Evolutionary conservation across 2,113 vertebrate genomes (phyloP), one percentile per base, ranked within the genome.

Genomic region (Mirounga angustirostris): DNA sequence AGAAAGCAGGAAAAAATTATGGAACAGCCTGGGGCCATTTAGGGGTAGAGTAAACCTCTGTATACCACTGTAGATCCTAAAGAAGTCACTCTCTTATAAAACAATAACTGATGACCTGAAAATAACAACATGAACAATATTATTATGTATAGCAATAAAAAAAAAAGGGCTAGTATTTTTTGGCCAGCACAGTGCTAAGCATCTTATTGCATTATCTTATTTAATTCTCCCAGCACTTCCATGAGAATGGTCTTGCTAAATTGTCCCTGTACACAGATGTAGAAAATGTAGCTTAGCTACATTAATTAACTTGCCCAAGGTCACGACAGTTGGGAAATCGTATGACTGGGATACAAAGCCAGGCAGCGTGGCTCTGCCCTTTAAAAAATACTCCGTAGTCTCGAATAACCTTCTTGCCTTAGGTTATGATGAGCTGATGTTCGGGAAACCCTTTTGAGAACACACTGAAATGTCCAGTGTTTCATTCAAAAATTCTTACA

Each of bases 291-390:
- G n/a, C 65, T 81, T 50, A 84, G 63, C 40, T 43, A 82, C 80
- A 88, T 97, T 91, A 96, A 76, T 93, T 93, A 82, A 91, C 67
- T 79, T 89, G 54, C n/a, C 91, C 26, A 84, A 93, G 89, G 95
- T 96, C 59, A 96, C 67, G 73, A 43, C 8, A 26, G 56, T 83
- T 94, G 80, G 81, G 88, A 89, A 97, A 88, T 84, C 24, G 6
- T 85, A 0, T 83, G 80, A 21, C 43, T 73, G 76, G 73, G 67
- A 54, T 33, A 59, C 4, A 61, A 74, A 89, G 43, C 69, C 22
- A 28, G 71, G 50, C 61, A 80, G 16, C 1, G 2, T 61, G 63
- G 36, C 7, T 71, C 43, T 67, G 33, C 33, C 83, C 76, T 95
- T 78, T 71, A 50, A 59, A 14, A 73, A 79, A 81, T 56, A 11